Base-by-base conservation (phyloP, 2,113 vertebrate species). In the Vireo altiloquus region DNA sequence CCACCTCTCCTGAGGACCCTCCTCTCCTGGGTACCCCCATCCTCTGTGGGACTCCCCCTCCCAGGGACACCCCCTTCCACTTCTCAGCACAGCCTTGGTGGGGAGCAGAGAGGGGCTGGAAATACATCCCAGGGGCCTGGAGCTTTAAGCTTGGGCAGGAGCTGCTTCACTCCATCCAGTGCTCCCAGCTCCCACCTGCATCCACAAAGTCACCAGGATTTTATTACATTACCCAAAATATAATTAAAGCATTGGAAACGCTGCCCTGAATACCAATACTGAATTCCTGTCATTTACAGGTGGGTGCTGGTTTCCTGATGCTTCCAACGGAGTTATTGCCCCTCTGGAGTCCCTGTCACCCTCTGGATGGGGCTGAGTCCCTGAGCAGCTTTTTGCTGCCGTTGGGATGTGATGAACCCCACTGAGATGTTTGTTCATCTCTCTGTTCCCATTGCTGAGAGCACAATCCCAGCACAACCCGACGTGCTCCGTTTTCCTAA, bases 121-220 rank as follows among this genome's bases (percentile, higher is more conserved):
- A 46, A 31, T 3, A 3, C 0, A 6, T 24, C 23, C 46, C 9
- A 17, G 44, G 37, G 11, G 2, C 3, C 7, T 9, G 7, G 44
- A 10, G 31, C 9, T 49, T 52, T 18, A 19, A 2, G 18, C 12
- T 0, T 11, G 49, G 30, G 16, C 17, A 9, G 69, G 35, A 54
- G 30, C 47, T 2, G 12, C 61, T 31, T 27, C 7, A 0, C 1
- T 25, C 3, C 24, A 8, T 0, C 7, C 77, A 1, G 24, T 0
- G 19, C 46, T 39, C 19, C 54, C 0, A 2, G n/a, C 16, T 72
- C 59, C 78, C 15, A 11, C 70, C 39, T 8, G 70, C 79, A 10
- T 15, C 47, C 60, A 9, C 40, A 11, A 57, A 39, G 66, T 44
- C 23, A 0, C 33, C 33, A 4, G 16, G 3, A 2, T 39, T 80